Evolutionary conservation across 1,140 invertebrate genomes (phyloP).

Genomic region (Onthophagus taurus): DNA sequence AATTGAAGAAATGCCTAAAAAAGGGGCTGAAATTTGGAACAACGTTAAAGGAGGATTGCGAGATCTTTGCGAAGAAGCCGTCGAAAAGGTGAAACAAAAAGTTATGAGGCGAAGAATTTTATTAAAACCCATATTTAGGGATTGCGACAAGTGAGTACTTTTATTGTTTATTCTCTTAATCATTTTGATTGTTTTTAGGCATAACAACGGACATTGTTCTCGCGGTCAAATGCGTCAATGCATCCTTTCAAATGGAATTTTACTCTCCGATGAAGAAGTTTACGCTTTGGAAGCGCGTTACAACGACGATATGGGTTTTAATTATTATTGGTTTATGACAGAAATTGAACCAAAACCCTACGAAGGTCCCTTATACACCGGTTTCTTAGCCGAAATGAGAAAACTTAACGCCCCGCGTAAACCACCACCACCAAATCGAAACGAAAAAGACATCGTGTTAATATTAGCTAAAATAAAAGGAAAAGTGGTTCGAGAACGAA

Average conservation of each 20-base stretch:
- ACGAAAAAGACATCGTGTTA: constrained; percentile 52
- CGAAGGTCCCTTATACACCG: constrained; percentile 32
- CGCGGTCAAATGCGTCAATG: constrained; percentile 55
- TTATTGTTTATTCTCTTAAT: neutral
- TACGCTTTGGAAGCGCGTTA: constrained; percentile 55
- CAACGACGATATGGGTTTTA: constrained; percentile 58
- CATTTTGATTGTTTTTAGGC: constrained; percentile 37
- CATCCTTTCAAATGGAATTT: constrained; percentile 49
- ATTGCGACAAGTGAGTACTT: constrained; percentile 51
- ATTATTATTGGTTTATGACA: constrained; percentile 53
- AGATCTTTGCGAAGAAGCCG: constrained; percentile 45
- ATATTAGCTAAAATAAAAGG: constrained; percentile 62
- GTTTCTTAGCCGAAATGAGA: constrained; percentile 31
- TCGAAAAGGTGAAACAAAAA: constrained; percentile 42
- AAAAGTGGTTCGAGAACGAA: constrained; percentile 54
- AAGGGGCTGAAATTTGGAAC: constrained; percentile 43
- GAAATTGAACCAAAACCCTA: constrained; percentile 43
- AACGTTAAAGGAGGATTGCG: constrained; percentile 30
- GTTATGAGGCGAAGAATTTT: constrained; percentile 44
- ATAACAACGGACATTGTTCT: constrained; percentile 58
- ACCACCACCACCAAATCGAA: constrained; percentile 21
- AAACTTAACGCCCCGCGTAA: constrained; percentile 31
- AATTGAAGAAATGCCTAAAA: constrained; percentile 38
- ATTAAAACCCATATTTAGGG: constrained; percentile 52
- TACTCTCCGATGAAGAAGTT: constrained; percentile 52